A percentile compares a stretch with the other conserved stretches of the same genome.
Conservation (phyloP, 2,113 vertebrate genomes). For the Ciconia maguari region DNA sequence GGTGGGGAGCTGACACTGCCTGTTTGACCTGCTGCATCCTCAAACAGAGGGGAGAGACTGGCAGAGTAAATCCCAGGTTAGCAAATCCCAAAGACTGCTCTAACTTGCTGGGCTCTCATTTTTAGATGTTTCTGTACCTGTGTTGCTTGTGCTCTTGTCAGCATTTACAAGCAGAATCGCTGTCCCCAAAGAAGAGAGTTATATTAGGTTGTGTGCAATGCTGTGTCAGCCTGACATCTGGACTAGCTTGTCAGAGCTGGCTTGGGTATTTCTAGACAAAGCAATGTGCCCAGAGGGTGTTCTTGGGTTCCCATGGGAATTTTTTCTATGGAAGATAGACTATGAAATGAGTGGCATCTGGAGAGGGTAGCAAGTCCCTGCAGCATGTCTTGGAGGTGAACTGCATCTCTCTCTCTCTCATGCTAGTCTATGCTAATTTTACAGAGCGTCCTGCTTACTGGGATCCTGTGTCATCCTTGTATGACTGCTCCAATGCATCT, state of each 20-base stretch:
- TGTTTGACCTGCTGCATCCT: not conserved
- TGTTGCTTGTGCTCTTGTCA: not conserved
- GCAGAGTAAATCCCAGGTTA: not conserved
- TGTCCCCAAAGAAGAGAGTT: not conserved
- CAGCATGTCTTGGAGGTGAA: not conserved
- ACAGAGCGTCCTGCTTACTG: not conserved
- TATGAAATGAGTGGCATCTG: constrained; percentile 19
- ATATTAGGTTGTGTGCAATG: not conserved
- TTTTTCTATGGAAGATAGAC: not conserved
- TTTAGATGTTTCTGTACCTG: not conserved
- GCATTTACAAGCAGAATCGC: not conserved
- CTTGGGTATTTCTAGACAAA: constrained; percentile 29
- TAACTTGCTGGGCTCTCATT: not conserved
- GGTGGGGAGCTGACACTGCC: not conserved
- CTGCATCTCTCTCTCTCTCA: not conserved
- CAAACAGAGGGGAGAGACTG: not conserved
- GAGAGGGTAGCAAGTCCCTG: constrained; percentile 4
- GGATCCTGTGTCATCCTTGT: not conserved
- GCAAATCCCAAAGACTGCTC: not conserved
- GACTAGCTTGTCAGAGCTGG: constrained; percentile 32
- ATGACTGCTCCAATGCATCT: not conserved
- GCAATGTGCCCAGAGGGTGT: constrained; percentile 19
- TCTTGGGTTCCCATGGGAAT: constrained; percentile 5
- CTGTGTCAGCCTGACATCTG: constrained; percentile 39
- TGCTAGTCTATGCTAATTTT: not conserved